phyloP scores from a whole-genome alignment of 2,797 vertebrate genomes.

The Catamblyrhynchus diadema region DNA sequence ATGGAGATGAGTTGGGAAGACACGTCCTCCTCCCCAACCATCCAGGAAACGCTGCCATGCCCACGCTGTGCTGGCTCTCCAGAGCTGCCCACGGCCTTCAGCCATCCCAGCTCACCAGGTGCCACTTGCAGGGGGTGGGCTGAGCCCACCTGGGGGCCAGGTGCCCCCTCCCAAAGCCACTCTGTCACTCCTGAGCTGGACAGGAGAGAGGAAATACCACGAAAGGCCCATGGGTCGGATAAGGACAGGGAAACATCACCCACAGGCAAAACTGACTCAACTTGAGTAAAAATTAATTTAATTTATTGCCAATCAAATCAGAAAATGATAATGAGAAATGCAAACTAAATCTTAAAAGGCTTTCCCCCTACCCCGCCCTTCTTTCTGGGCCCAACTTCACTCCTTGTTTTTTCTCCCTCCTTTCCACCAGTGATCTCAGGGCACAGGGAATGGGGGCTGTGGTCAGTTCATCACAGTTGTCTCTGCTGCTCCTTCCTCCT shows the following conservation, averaged over 20 bases:
- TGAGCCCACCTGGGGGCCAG: background rate
- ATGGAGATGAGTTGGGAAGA: accelerated
- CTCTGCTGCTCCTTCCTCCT: background rate
- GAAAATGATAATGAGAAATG: background rate
- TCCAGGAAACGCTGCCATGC: accelerated
- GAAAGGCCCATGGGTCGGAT: accelerated
- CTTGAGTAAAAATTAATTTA: background rate
- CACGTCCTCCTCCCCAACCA: accelerated
- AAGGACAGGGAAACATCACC: background rate
- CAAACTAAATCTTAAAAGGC: background rate
- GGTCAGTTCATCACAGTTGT: background rate
- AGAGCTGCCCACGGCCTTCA: accelerated
- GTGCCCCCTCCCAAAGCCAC: background rate
- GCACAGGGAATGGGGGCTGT: background rate
- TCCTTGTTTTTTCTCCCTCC: background rate
- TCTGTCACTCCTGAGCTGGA: background rate
- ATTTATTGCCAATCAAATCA: background rate
- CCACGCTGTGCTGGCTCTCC: accelerated
- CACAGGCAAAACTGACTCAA: background rate
- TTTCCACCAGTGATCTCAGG: background rate
- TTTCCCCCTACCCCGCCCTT: background rate
- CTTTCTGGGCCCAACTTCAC: background rate
- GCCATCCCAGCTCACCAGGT: background rate
- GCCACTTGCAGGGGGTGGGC: background rate
- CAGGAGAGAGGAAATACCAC: background rate